Conservation (phyloP, 2,888 invertebrate genomes). For the Eilema depressum region DNA sequence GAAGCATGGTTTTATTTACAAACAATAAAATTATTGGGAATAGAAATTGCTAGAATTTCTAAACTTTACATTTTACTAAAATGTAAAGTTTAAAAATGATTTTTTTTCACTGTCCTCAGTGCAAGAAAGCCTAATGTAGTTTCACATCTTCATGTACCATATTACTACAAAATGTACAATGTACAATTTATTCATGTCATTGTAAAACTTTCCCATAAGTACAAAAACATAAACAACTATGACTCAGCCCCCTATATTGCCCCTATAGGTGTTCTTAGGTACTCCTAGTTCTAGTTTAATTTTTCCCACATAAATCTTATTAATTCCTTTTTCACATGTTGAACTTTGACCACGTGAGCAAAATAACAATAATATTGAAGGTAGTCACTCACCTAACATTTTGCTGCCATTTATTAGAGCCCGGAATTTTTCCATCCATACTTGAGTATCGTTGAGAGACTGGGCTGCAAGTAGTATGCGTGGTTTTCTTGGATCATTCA, state of each 20-base stretch:
- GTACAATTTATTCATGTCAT: no score
- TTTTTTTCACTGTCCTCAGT: background rate
- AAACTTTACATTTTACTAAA: no score
- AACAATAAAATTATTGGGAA: background rate
- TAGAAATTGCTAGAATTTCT: background rate
- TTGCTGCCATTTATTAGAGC: constrained; percentile 80
- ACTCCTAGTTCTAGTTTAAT: background rate
- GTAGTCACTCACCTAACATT: constrained; percentile 69
- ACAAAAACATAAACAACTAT: background rate
- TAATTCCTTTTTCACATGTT: constrained; percentile 9
- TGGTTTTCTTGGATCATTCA: constrained; percentile 87
- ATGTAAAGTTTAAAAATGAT: background rate
- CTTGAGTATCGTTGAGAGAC: constrained; percentile 89
- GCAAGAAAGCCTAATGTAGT: background rate
- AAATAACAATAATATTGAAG: constrained; percentile 44
- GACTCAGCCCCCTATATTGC: background rate
- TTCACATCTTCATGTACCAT: background rate
- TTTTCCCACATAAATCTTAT: background rate
- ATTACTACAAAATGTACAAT: background rate
- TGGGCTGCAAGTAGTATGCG: constrained; percentile 89
- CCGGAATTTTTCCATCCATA: constrained; percentile 90
- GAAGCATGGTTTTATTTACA: background rate
- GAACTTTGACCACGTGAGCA: constrained; percentile 32
- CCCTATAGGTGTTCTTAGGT: no score
- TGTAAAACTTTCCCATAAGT: background rate